phyloP scores from a whole-genome alignment of 2,113 vertebrate species.

The Chinchilla lanigera region DNA sequence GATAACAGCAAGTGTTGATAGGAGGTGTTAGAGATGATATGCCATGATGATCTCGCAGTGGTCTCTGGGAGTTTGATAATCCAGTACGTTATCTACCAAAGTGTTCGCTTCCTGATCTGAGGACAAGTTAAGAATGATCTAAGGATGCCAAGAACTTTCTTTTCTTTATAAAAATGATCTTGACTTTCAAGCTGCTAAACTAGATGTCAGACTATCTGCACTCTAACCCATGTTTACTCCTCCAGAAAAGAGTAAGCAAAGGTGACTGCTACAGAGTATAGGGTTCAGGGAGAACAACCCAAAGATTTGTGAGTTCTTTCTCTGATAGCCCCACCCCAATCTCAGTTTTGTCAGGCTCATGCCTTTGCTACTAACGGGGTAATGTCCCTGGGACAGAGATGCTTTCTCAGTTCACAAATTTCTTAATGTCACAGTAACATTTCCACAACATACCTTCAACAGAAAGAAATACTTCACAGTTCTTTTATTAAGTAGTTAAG shows the following conservation, averaged over 20 bases:
- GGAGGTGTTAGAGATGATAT: neutral
- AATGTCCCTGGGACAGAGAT: neutral
- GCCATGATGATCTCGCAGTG: neutral
- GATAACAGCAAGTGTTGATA: conserved; percentile 26
- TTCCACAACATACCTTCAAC: neutral
- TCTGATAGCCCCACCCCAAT: neutral
- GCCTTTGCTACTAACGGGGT: neutral
- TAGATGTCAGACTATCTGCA: neutral
- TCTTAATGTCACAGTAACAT: neutral
- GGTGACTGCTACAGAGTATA: neutral
- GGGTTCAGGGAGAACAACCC: neutral
- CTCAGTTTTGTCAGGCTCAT: neutral
- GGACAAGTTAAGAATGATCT: neutral
- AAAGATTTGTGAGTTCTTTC: neutral
- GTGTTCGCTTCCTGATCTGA: conserved; percentile 26
- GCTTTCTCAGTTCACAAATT: neutral
- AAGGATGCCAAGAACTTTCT: neutral
- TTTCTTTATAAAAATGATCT: neutral
- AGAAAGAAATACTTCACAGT: neutral
- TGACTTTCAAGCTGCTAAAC: conserved; percentile 2
- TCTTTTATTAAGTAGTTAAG: neutral
- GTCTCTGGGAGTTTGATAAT: conserved; percentile 1
- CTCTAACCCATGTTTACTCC: neutral
- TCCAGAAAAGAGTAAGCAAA: neutral
- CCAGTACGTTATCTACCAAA: neutral